Evolutionary conservation across 2,797 vertebrate genomes (phyloP), one percentile per base, ranked within the genome.

Genomic region (Diglossa cyanea): DNA sequence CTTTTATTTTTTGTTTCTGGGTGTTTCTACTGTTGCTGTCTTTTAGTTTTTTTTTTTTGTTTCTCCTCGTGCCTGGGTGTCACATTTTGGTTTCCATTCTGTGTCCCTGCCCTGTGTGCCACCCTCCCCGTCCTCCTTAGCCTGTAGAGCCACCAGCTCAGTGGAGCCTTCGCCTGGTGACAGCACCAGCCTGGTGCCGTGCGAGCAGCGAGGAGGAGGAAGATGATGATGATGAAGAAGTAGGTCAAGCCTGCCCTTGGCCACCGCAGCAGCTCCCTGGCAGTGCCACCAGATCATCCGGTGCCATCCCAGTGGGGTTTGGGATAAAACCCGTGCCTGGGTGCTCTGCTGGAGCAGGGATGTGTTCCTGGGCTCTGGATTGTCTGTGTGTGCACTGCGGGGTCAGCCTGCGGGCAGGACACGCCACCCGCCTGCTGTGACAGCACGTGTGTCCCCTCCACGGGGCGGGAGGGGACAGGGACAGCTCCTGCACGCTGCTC

Each of bases 211-310:
- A 98, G 54, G 98, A 98, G 96, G 97, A 98, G 92, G 97, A 98
- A 96, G 98, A 98, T 96, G 98, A 98, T 97, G 98, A 98, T 95
- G 98, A 97, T 97, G 97, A 98, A 93, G 97, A 98, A 97, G 98
- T 98, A 98, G 97, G 98, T 98, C 47, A 28, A 89, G 90, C 45
- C 37, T 74, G 93, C 71, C 86, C 82, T 3, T 19, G 91, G 92
- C 73, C 4, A 3, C 89, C 58, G 83, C 68, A 0, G 17, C 23
- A 0, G 17, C 20, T 10, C 57, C 61, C 54, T 12, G 86, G 78
- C 70, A 5, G 88, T 81, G 95, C 94, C 68, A 8, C 45, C 94
- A 80, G 96, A 97, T 90, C 84, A 93, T 94, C 97, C 96, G 92
- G 95, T 6, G 30, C 71, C 79, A 15, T 23, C 66, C 31, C 61